Conservation (phyloP, 2,113 vertebrate species). For the Bagarius yarrelli region DNA sequence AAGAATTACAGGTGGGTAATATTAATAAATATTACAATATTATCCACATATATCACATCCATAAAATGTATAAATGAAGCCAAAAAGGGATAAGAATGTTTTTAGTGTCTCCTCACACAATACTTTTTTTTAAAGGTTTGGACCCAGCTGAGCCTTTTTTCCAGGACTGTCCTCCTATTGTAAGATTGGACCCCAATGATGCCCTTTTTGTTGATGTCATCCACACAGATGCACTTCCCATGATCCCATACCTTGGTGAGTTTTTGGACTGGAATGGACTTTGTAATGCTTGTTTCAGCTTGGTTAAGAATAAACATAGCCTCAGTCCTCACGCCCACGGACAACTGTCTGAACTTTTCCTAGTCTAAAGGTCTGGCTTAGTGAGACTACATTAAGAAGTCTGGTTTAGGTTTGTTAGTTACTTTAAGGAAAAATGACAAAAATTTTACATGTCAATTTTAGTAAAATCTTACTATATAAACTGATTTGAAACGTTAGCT, state of each 20-base stretch:
- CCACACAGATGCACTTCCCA: conserved; percentile 79
- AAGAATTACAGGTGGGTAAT: conserved; percentile 77
- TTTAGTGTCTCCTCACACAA: no score
- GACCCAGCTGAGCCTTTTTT: conserved; percentile 87
- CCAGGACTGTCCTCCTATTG: conserved; percentile 66
- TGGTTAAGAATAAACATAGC: no score
- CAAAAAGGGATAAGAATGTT: background rate
- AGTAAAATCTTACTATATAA: no score
- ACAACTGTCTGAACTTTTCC: no score
- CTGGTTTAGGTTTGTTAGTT: no score
- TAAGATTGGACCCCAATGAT: conserved; percentile 77
- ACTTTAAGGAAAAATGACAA: no score
- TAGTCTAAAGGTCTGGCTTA: no score
- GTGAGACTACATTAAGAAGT: no score
- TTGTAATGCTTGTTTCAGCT: no score
- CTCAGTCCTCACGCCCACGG: no score
- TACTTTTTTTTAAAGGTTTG: conserved; percentile 67
- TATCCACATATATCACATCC: background rate
- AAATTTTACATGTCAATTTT: no score
- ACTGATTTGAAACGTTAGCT: no score
- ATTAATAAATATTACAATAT: conserved; percentile 23
- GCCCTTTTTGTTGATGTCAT: conserved; percentile 85
- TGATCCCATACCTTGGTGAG: conserved; percentile 77
- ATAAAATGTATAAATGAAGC: background rate
- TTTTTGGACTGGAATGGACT: background rate